Evolutionary conservation across 2,113 vertebrate species (phyloP).

Genomic region (Lepus europaeus): DNA sequence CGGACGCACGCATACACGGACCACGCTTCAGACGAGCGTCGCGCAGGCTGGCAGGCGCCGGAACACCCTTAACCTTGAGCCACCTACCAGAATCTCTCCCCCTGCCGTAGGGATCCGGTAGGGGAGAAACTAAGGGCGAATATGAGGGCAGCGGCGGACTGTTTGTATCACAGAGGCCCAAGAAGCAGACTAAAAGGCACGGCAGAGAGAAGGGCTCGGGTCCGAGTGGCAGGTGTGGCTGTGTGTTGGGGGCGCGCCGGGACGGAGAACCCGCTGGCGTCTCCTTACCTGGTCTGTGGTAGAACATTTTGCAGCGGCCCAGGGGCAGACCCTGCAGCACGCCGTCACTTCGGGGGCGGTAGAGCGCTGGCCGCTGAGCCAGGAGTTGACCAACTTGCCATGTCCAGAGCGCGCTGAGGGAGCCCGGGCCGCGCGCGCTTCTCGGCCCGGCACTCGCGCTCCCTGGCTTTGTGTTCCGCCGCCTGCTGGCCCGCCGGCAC

Average conservation of each 20-base stretch:
- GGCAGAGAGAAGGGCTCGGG: background rate
- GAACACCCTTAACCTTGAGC: background rate
- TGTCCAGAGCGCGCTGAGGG: slow-evolving; percentile 70
- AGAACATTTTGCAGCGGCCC: slow-evolving; percentile 88
- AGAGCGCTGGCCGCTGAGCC: slow-evolving; percentile 58
- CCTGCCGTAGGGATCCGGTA: slow-evolving; percentile 41
- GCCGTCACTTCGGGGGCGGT: slow-evolving; percentile 72
- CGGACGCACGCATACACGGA: background rate
- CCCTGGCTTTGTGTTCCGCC: slow-evolving; percentile 80
- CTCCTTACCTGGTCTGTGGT: slow-evolving; percentile 88
- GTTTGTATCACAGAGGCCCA: background rate
- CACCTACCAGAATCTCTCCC: slow-evolving; percentile 65
- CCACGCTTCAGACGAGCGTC: background rate
- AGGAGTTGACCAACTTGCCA: slow-evolving; percentile 90
- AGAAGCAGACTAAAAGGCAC: background rate
- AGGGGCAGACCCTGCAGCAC: slow-evolving; percentile 79
- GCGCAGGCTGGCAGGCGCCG: background rate
- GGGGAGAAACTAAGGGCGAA: background rate
- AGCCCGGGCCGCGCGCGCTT: slow-evolving; percentile 36
- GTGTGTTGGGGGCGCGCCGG: background rate
- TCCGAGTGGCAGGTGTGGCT: background rate
- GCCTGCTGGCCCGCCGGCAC: slow-evolving; percentile 33
- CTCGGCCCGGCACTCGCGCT: background rate
- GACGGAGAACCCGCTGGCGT: background rate
- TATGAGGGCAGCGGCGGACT: slow-evolving; percentile 38